Base-by-base conservation (phyloP, 2,888 invertebrate genomes). In the Torymus auratus region DNA sequence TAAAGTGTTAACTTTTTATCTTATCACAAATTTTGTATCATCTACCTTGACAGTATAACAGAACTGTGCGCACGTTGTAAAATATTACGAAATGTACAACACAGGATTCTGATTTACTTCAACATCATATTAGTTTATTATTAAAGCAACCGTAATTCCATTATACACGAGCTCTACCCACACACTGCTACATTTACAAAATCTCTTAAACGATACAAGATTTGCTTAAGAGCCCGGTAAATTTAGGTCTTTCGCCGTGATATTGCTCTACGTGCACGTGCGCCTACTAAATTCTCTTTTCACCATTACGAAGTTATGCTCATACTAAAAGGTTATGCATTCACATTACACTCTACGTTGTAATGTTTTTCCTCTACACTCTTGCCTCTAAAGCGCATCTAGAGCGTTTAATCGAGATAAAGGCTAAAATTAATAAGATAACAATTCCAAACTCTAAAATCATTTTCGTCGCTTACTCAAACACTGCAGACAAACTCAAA, bases 131-230 rank as follows among this genome's bases (percentile, higher is more conserved):
- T 41, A 41, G 41, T 41, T 41, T 41, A 64, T 28, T 73, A 55
- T 64, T 73, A 55, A 64, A 73, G 10, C 61, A 28, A 28, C 55
- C 53, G 15, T 17, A 55, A 73, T 15, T 28, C 28, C 10, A 11
- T 28, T 41, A 41, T 55, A n/a, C 5, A 72, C 62, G 7, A 28
- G 12, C 55, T 73, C 41, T 53, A 41, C 72, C 55, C 62, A 73
- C 55, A 55, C 52, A 23, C 23, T 55, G 53, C 55, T 55, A 23
- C 28, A 55, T 20, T 28, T 55, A 58, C 55, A 74, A 58, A 65
- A 65, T 20, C 65, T 74, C 67, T 68, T 53, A 52, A 67, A 60
- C 28, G 68, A 53, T 68, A 13, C 23, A 68, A 65, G 28, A 15
- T 60, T 52, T 53, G 23, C 65, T 75, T 75, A 67, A 75, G 20